Base-by-base conservation (phyloP, 2,797 vertebrate species). In the Corythornis leucogaster region DNA sequence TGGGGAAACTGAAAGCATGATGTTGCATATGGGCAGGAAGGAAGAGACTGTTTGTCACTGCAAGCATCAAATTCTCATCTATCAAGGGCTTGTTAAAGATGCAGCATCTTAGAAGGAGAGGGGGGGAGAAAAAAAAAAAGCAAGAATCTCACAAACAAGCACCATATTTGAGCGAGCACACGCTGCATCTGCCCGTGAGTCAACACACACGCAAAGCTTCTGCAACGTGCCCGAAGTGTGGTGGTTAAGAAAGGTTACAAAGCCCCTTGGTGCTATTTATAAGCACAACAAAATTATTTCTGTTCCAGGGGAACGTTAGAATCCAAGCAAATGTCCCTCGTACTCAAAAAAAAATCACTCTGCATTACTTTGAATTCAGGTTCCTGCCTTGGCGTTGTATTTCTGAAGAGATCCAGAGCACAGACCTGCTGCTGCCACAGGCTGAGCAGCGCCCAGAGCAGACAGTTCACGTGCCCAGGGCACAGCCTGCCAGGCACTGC, bases 31-130 rank as follows among this genome's bases (percentile, higher is more conserved):
- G 93, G 83, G 97, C 98, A 98, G 98, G 98, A 98, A 98, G 98
- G 98, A 98, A 98, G 97, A 98, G 97, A 96, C 97, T 94, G 98
- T 98, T 98, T 98, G 98, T 98, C 98, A 98, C 97, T 95, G 97
- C 84, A 19, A 95, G 93, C 95, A 93, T 97, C 96, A 84, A 73
- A 97, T 96, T 93, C 95, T 97, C 96, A 92, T 97, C 96, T 96
- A 95, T 97, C 97, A 96, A 92, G 95, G 80, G 96, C 96, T 97
- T 48, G 95, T 97, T 96, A 97, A 94, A 97, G 92, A 95, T 91
- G 94, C 92, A 94, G 93, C 92, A 77, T 87, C 90, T 94, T 79
- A 68, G 78, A 82, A 75, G 51, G 14, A 17, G 58, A 16, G 15
- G 31, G 10, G 54, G 31, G 54, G 9, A 9, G 12, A 28, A 62